These are phyloP conservation scores for Larimichthys crocea DNA, from an alignment of 2,113 vertebrate species.

Conservation along the genomic window DNA sequence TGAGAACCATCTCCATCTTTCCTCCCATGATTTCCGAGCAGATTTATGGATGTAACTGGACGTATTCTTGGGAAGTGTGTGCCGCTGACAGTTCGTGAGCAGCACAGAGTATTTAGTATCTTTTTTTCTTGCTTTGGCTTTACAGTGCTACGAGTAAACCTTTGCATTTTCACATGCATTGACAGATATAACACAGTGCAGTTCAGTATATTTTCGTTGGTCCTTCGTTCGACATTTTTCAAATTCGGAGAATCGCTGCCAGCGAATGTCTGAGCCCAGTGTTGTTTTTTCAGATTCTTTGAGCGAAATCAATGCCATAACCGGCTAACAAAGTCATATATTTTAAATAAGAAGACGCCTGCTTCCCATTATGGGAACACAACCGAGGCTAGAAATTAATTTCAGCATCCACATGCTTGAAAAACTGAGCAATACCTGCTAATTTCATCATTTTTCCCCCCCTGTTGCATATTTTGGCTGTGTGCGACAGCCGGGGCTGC, in stretches of 20 bases:
- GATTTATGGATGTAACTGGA: too few relatives aligned
- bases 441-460: conserved; percentile 18
- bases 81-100: too few relatives aligned
- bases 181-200: neutral
- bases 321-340: neutral
- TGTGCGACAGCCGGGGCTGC: conserved; percentile 7
- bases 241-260: neutral
- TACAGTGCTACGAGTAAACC: neutral
- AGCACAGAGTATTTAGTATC: too few relatives aligned
- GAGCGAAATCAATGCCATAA: neutral
- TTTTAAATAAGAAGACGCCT: neutral
- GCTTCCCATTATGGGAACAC: neutral
- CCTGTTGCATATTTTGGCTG: conserved; percentile 45
- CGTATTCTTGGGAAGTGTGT: too few relatives aligned
- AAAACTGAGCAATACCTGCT: neutral
- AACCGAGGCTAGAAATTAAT: neutral
- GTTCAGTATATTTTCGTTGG: conserved; percentile 45
- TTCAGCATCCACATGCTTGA: neutral
- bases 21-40: too few relatives aligned
- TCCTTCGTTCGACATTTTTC: neutral
- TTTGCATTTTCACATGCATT: conserved; percentile 15
- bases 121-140: conserved; percentile 1
- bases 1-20: too few relatives aligned
- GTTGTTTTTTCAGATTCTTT: conserved; percentile 23
- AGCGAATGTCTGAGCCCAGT: neutral